A percentile compares a stretch with the other conserved stretches of the same genome.
phyloP scores from a whole-genome alignment of 1,140 invertebrate genomes.

The Drosophila hydei region DNA sequence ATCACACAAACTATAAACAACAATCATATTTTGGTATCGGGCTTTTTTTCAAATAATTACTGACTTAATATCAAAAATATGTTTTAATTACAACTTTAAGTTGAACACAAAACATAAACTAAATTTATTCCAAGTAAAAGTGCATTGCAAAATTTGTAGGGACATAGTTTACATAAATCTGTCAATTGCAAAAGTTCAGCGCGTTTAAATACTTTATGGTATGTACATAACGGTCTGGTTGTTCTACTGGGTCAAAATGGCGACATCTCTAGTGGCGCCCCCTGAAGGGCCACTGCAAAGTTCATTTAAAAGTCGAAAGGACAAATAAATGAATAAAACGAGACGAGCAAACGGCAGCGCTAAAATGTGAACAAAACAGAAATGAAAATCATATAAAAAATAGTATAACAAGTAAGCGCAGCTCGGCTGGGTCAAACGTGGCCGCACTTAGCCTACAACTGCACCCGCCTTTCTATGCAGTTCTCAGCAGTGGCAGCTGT shows the following conservation, averaged over 20 bases:
- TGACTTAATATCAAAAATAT: slow-evolving; percentile 40
- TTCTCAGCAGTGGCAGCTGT: slow-evolving; percentile 58
- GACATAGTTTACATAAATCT: slow-evolving; percentile 59
- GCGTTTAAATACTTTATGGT: slow-evolving; percentile 54
- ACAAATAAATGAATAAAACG: slow-evolving; percentile 77
- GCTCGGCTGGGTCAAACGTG: slow-evolving; percentile 59
- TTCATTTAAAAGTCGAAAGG: slow-evolving; percentile 80
- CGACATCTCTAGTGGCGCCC: slow-evolving; percentile 31
- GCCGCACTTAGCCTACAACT: slow-evolving; percentile 24
- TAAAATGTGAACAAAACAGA: slow-evolving; percentile 29
- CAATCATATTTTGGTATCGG: slow-evolving; percentile 26
- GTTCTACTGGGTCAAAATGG: background rate
- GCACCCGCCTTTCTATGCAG: slow-evolving; percentile 16
- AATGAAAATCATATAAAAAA: background rate
- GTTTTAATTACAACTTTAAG: slow-evolving; percentile 49
- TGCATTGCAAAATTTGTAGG: slow-evolving; percentile 17
- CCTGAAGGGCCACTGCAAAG: slow-evolving; percentile 47
- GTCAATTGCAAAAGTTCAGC: slow-evolving; percentile 74
- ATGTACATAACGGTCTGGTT: background rate
- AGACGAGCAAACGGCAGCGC: slow-evolving; percentile 39
- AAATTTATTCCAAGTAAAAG: slow-evolving; percentile 19
- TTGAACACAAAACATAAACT: background rate
- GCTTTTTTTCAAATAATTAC: slow-evolving; percentile 43
- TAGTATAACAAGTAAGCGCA: slow-evolving; percentile 61
- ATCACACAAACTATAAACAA: slow-evolving; percentile 3